These are phyloP conservation scores for Pasiphila rectangulata DNA, from an alignment of 2,888 invertebrate genomes.

Conservation along the genomic window DNA sequence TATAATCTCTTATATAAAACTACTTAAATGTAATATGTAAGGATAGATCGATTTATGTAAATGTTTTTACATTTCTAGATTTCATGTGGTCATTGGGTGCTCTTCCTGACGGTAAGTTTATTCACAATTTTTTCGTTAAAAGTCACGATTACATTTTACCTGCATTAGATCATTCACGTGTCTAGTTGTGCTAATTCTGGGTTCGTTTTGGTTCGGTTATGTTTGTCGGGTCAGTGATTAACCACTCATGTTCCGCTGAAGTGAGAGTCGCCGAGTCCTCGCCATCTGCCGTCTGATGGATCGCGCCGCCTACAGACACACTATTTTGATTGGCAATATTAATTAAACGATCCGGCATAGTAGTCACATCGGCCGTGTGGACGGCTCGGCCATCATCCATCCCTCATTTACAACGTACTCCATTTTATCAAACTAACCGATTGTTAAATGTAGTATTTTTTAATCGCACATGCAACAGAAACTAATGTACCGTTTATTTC, in stretches of 20 bases:
- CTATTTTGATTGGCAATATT: constrained; percentile 81
- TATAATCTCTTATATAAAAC: constrained; percentile 51
- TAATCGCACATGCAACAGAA: constrained; percentile 31
- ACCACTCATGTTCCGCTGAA: constrained; percentile 52
- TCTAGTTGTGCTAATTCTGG: constrained; percentile 46
- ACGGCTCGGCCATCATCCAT: constrained; percentile 68
- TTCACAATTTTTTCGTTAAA: constrained; percentile 59
- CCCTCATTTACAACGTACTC: constrained; percentile 59
- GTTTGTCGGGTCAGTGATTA: constrained; percentile 37
- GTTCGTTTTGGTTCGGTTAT: constrained; percentile 1
- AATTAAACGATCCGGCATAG: constrained; percentile 74
- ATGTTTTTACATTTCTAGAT: constrained; percentile 90
- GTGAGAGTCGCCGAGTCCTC: constrained; percentile 45
- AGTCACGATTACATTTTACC: constrained; percentile 56
- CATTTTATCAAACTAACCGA: constrained; percentile 53
- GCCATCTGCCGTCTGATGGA: constrained; percentile 65
- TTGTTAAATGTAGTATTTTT: constrained; percentile 40
- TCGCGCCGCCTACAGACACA: constrained; percentile 76
- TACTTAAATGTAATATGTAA: constrained; percentile 67
- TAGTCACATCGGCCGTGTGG: constrained; percentile 69
- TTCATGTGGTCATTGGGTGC: constrained; percentile 99
- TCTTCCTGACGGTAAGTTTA: constrained; percentile 96
- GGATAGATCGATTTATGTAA: constrained; percentile 79
- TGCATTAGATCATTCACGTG: constrained; percentile 55
- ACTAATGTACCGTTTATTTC: constrained; percentile 33